phyloP scores from a whole-genome alignment of 2,797 vertebrate genomes.

The Pterois miles region DNA sequence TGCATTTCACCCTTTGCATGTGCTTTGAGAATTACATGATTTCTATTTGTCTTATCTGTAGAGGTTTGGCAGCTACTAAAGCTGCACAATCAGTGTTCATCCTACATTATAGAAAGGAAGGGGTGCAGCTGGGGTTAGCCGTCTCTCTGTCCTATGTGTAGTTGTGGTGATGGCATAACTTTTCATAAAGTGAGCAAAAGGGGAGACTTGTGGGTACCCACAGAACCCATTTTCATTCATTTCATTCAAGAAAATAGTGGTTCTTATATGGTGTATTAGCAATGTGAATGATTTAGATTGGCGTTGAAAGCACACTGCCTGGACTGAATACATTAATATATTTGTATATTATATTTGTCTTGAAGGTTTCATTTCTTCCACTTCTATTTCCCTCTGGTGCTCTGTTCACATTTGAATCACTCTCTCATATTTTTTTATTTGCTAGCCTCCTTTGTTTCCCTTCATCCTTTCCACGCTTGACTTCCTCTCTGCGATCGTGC shows the following conservation, averaged over 20 bases:
- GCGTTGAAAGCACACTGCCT: constrained; percentile 4
- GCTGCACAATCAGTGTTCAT: background rate
- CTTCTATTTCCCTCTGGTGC: background rate
- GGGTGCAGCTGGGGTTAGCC: background rate
- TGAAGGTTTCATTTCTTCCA: constrained; percentile 13
- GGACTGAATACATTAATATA: constrained; percentile 1
- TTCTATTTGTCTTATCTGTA: background rate
- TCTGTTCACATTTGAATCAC: constrained; percentile 13
- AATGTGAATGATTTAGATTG: background rate
- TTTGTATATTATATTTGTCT: constrained; percentile 24
- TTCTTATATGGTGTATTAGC: background rate
- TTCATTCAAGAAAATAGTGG: background rate
- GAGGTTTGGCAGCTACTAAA: background rate
- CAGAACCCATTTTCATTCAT: too few relatives aligned
- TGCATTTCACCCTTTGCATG: background rate
- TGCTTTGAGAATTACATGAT: background rate
- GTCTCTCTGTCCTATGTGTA: background rate
- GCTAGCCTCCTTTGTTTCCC: background rate
- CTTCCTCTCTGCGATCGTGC: constrained; percentile 3
- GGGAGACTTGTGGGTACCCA: too few relatives aligned
- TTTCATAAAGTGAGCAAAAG: background rate
- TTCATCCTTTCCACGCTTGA: background rate
- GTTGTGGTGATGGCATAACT: background rate
- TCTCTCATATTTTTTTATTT: constrained; percentile 28
- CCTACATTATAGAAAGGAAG: background rate